Evolutionary conservation across 2,888 invertebrate genomes (phyloP), one percentile per base, ranked within the genome.

Genomic region (Linnaemya tessellans): DNA sequence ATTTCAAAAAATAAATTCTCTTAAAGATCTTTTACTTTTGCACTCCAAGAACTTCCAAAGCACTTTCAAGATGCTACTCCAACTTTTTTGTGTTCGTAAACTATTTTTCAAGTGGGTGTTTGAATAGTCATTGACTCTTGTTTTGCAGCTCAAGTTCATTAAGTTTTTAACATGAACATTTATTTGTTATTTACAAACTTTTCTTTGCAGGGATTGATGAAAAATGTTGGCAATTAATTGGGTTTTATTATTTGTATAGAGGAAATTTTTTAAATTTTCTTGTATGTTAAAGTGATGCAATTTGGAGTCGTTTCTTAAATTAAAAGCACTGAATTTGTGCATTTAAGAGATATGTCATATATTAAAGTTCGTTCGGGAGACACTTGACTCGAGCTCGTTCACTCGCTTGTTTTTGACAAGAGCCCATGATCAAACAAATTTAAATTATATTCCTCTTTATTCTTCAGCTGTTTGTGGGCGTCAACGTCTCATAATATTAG

Each of bases 141-240:
- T 84, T 75, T 77, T 77, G 15, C 75, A 60, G 64, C 77, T 80
- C 84, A 84, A 84, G 77, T 84, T 84, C 80, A 84, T 78, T 80
- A 68, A 65, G 73, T 73, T 80, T 77, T 67, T 18, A 46, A 77
- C 84, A 84, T 67, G 60, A 30, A 64, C n/a, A 56, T 56, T 68
- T 58, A 13, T 73, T 73, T 68, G 54, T 35, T 60, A 18, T 74
- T 68, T 35, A 20, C 8, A 18, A 43, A 70, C 11, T 54, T 68
- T 74, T 74, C 20, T 54, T 79, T 67, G 58, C 56, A 74, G 18
- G 18, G 30, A 41, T 56, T 67, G 0, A 4, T 8, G 30, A 71
- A 43, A 65, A 22, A 43, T 22, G n/a, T 43, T 68, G 18, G 25
- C 62, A 64, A 54, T 79, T 80, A 71, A 71, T 71, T 64, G 54